phyloP scores from a whole-genome alignment of 2,888 invertebrate species.

The Drosophila maculinotata region DNA sequence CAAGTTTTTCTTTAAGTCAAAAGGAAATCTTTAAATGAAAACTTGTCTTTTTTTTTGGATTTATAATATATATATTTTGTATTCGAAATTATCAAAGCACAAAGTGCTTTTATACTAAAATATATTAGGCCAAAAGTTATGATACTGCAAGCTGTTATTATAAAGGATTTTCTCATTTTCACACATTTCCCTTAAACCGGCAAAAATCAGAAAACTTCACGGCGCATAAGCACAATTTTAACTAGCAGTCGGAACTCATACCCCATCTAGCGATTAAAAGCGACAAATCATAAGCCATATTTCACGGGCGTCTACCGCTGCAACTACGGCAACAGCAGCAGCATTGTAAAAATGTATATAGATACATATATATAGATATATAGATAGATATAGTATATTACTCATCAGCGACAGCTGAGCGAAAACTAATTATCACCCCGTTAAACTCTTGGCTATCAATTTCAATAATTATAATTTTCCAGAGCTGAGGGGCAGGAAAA shows the following conservation, averaged over 20 bases:
- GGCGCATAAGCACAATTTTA: not conserved
- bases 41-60: too few relatives aligned
- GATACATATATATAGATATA: conserved; percentile 6
- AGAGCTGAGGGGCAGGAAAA: conserved; percentile 1
- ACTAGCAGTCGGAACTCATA: not conserved
- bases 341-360: conserved; percentile 7
- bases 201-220: not conserved
- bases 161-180: not conserved
- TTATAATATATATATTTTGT: too few relatives aligned
- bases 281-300: conserved; percentile 21
- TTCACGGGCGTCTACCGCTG: conserved; percentile 14
- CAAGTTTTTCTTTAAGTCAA: not conserved
- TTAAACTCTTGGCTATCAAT: conserved; percentile 62
- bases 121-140: too few relatives aligned
- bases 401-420: conserved; percentile 41
- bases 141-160: not conserved
- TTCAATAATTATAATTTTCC: conserved; percentile 68
- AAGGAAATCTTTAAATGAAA: conserved; percentile 1
- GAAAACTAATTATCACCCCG: conserved; percentile 60
- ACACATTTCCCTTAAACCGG: not conserved
- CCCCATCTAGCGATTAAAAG: not conserved
- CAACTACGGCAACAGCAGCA: not conserved
- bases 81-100: too few relatives aligned
- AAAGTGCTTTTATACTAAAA: too few relatives aligned
- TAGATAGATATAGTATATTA: conserved; percentile 4